phyloP scores from a whole-genome alignment of 2,888 invertebrate genomes.

The Eudasyphora cyanicolor region DNA sequence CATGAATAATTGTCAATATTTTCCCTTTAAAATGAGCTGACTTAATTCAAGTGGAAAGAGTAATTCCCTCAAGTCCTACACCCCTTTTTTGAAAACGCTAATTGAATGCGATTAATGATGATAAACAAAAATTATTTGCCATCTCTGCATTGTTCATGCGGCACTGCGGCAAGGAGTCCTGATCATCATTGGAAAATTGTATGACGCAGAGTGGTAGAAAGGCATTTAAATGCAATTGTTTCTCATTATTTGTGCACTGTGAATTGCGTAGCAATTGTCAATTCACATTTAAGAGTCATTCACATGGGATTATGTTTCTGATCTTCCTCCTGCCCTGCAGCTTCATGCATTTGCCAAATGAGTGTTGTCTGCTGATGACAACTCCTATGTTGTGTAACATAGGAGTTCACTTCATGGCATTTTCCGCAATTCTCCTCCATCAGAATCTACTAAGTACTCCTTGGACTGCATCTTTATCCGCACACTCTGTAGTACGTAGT shows the following conservation, averaged over 20 bases:
- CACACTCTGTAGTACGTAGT: not conserved
- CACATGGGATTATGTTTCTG: not conserved
- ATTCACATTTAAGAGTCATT: not conserved
- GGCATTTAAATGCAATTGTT: conserved; percentile 50
- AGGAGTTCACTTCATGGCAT: too few species aligned
- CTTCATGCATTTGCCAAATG: not conserved
- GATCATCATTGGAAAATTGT: not conserved
- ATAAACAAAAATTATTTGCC: not conserved
- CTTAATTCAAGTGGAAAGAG: too few species aligned
- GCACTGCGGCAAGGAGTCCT: not conserved
- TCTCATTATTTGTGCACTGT: conserved; percentile 40
- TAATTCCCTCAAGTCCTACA: too few species aligned
- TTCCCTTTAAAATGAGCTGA: too few species aligned
- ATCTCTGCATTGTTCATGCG: not conserved
- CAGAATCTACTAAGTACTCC: not conserved
- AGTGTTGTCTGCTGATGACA: not conserved
- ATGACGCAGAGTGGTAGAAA: not conserved
- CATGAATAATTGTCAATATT: too few species aligned
- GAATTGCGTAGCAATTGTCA: not conserved
- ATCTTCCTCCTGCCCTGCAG: not conserved
- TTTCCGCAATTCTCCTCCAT: too few species aligned
- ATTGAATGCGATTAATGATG: not conserved
- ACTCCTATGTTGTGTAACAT: too few species aligned
- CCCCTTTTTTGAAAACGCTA: not conserved
- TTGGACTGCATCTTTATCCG: not conserved